A percentile compares a stretch with the other conserved stretches of the same genome.
phyloP scores from a whole-genome alignment of 2,797 vertebrate genomes.

The Synaphobranchus kaupii region DNA sequence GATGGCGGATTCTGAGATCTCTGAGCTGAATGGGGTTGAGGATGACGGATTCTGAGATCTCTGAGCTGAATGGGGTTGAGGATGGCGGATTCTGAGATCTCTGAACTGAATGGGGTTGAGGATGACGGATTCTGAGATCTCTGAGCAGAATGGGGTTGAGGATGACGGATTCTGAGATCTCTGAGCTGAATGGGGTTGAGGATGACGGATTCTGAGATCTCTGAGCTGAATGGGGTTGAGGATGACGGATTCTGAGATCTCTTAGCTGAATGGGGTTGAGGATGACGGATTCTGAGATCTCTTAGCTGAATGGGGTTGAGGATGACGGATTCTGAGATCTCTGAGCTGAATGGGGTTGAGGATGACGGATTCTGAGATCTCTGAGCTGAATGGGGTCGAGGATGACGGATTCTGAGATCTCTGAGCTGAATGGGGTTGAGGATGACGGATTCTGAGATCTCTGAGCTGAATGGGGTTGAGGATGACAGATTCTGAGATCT shows the following conservation, averaged over 20 bases:
- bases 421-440: constrained; percentile 69
- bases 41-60: constrained; percentile 69
- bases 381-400: constrained; percentile 69
- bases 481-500: constrained; percentile 71
- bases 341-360: constrained; percentile 69
- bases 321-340: constrained; percentile 69
- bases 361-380: constrained; percentile 69
- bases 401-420: constrained; percentile 69
- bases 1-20: constrained; percentile 69
- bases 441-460: constrained; percentile 69
- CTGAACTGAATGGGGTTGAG: constrained; percentile 69
- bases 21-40: constrained; percentile 69
- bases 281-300: constrained; percentile 69
- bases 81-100: constrained; percentile 69
- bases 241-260: constrained; percentile 69
- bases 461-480: constrained; percentile 68
- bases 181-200: constrained; percentile 69
- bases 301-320: constrained; percentile 69
- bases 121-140: constrained; percentile 69
- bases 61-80: constrained; percentile 69
- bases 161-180: constrained; percentile 69
- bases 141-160: constrained; percentile 68
- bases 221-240: constrained; percentile 69
- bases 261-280: constrained; percentile 69
- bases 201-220: constrained; percentile 69